phyloP scores from a whole-genome alignment of 2,888 invertebrate species.

The Psylliodes chrysocephalus region DNA sequence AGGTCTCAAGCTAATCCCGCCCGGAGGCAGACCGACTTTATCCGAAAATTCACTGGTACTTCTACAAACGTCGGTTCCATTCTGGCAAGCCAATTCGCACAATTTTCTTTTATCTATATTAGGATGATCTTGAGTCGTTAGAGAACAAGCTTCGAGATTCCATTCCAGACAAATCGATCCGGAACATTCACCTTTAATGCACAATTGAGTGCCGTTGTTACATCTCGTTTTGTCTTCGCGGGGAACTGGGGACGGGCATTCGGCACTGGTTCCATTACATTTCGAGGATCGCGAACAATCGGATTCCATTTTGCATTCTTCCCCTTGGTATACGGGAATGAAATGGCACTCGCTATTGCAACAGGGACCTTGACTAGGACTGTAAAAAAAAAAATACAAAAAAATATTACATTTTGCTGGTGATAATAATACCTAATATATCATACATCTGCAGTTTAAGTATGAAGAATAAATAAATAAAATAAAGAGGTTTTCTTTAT shows the following conservation, averaged over 20 bases:
- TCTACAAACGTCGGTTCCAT: slow-evolving; percentile 81
- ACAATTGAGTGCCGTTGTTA: slow-evolving; percentile 90
- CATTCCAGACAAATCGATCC: slow-evolving; percentile 96
- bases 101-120: slow-evolving; percentile 85
- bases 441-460: too few relatives aligned
- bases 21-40: slow-evolving; percentile 76
- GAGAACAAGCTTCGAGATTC: slow-evolving; percentile 94
- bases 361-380: slow-evolving; percentile 98
- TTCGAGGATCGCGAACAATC: slow-evolving; percentile 91
- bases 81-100: slow-evolving; percentile 97
- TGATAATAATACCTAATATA: too few relatives aligned
- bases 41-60: slow-evolving; percentile 89
- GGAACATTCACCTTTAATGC: slow-evolving; percentile 90
- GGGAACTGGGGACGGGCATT: slow-evolving; percentile 86
- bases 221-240: slow-evolving; percentile 93
- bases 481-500: too few relatives aligned
- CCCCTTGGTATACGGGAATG: slow-evolving; percentile 71
- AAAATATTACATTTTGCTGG: too few relatives aligned
- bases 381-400: too few relatives aligned
- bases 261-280: slow-evolving; percentile 87
- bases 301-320: slow-evolving; percentile 83
- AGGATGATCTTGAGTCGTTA: slow-evolving; percentile 80
- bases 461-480: too few relatives aligned
- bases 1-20: slow-evolving; percentile 88
- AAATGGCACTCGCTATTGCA: slow-evolving; percentile 88